Base-by-base conservation (phyloP, 2,797 vertebrate species). In the Holocentrus rufus region DNA sequence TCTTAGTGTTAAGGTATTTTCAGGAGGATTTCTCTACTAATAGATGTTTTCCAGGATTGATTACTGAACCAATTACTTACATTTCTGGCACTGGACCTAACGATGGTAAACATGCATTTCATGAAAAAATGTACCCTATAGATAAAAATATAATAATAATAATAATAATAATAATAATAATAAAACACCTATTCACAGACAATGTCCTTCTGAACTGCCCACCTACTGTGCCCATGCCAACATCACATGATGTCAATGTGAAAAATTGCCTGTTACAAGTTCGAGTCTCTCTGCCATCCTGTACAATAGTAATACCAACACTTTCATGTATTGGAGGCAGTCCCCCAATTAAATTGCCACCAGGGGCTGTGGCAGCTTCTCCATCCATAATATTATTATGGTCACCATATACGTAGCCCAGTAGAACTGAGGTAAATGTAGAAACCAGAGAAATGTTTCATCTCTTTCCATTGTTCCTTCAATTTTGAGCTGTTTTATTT, bases 321-420 rank as follows among this genome's bases (percentile, higher is more conserved):
- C 84, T 65, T 65, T 74, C 56, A 2, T 83, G 78, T 63, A 81
- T 69, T 1, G 75, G 81, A 34, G 83, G 83, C 34, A 83, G 5
- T 64, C 79, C 84, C 8, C 78, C 84, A 42, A 81, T 82, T 5
- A 83, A 75, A 20, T 81, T 75, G 68, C 80, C 68, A 34, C 76
- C 76, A 55, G 79, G 50, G 44, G 79, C 71, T 34, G 27, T 79
- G 53, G 79, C 79, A 27, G 20, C 17, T 7, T 39, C 3, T 0
- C 4, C 7, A 39, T 49, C 27, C 15, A 42, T 54, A 1, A 23
- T 42, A 34, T 17, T 34, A 27, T 50, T 52, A 4, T 15, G 1
- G 13, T 18, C 4, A 63, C 17, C 22, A 44, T 17, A 18, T 55
- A 80, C 11, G 1, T 0, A 15, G 0, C 1, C 34, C 2, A 31